Evolutionary conservation across 2,888 invertebrate genomes (phyloP).

Genomic region (Linnaemya vulpina): DNA sequence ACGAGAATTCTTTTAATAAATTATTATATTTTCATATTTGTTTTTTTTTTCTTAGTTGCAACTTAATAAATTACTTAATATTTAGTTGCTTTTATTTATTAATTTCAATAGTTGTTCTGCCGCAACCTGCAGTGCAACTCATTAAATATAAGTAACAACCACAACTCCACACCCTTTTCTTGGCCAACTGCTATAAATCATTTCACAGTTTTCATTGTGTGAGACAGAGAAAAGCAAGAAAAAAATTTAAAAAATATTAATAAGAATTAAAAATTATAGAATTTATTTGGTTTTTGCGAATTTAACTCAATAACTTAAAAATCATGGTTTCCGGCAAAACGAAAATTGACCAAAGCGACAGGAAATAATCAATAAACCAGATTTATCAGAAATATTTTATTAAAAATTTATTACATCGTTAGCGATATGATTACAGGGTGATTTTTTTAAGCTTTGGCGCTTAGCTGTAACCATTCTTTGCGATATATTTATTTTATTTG

Average conservation of each 20-base stretch:
- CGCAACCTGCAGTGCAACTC: slow-evolving; percentile 33
- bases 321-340: slow-evolving; percentile 27
- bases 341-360: slow-evolving; percentile 1
- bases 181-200: slow-evolving; percentile 51
- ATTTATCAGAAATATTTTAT: background rate
- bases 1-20: slow-evolving; percentile 47
- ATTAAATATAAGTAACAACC: slow-evolving; percentile 35
- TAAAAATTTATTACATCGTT: background rate
- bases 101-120: slow-evolving; percentile 59
- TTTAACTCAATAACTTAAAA: background rate
- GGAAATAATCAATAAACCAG: slow-evolving; percentile 11
- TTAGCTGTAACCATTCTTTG: too few species aligned
- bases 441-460: background rate
- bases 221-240: background rate
- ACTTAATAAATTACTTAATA: slow-evolving; percentile 63
- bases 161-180: slow-evolving; percentile 61
- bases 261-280: background rate
- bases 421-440: background rate
- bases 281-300: background rate
- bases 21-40: slow-evolving; percentile 11
- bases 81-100: slow-evolving; percentile 48
- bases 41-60: background rate
- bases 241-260: background rate
- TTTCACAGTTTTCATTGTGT: slow-evolving; percentile 41
- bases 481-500: too few species aligned